Evolutionary conservation across 1,140 invertebrate species (phyloP).

Genomic region (Solenopsis invicta): DNA sequence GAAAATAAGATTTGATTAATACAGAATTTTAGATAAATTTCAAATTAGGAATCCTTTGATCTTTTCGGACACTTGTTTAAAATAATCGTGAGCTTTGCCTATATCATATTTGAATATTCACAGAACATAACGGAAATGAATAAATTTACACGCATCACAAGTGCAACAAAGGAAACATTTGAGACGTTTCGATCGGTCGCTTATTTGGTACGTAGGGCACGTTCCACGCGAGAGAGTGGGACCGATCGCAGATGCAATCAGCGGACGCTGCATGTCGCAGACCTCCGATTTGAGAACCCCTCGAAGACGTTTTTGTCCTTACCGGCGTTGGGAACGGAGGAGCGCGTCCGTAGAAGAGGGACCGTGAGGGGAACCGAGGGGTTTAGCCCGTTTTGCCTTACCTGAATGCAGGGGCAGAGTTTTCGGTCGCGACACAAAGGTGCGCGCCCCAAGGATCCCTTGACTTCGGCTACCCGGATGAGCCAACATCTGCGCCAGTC

Average conservation of each 20-base stretch:
- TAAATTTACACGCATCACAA: conserved; percentile 4
- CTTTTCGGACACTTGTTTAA: not conserved
- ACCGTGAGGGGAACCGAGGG: conserved; percentile 53
- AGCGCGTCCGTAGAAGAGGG: conserved; percentile 35
- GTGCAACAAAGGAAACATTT: conserved; percentile 17
- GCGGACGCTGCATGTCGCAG: conserved; percentile 43
- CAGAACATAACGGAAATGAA: conserved; percentile 10
- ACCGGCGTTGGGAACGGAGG: conserved; percentile 52
- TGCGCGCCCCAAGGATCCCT: conserved; percentile 83
- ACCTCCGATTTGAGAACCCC: conserved; percentile 79
- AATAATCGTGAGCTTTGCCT: not conserved
- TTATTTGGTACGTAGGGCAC: conserved; percentile 34
- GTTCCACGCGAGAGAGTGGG: not conserved
- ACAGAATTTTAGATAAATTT: not conserved
- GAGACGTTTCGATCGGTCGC: not conserved
- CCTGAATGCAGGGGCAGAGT: conserved; percentile 81
- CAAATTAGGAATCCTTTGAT: not conserved
- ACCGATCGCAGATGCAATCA: conserved; percentile 51
- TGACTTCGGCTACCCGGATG: conserved; percentile 84
- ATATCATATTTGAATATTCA: not conserved
- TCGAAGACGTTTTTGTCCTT: conserved; percentile 84
- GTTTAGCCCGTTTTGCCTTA: conserved; percentile 76
- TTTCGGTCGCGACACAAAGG: conserved; percentile 83
- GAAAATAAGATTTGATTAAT: not conserved
- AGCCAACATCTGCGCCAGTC: conserved; percentile 84